Conservation (phyloP, 2,888 invertebrate species). For the Noctua janthe region DNA sequence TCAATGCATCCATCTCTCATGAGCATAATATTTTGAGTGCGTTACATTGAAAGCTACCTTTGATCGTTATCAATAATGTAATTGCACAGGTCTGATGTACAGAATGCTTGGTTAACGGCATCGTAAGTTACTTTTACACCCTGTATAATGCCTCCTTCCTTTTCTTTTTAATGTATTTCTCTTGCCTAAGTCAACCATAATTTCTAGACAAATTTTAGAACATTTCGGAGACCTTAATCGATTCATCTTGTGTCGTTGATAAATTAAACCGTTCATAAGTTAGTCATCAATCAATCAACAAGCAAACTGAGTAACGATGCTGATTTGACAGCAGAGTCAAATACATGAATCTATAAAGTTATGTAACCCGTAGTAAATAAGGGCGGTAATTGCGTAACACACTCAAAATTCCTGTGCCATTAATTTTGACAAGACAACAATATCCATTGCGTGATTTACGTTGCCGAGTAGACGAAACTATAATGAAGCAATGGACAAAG, state of each 20-base stretch:
- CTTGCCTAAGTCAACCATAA: too few species aligned
- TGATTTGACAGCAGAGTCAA: background rate
- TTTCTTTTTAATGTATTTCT: too few species aligned
- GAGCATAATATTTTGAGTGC: background rate
- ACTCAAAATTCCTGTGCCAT: background rate
- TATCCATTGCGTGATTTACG: background rate
- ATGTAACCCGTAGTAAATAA: background rate
- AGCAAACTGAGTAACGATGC: background rate
- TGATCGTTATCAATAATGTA: too few species aligned
- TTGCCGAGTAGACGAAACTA: background rate
- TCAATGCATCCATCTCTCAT: background rate
- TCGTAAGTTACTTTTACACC: background rate
- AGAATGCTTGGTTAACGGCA: background rate
- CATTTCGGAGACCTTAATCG: background rate
- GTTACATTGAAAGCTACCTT: background rate
- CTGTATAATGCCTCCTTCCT: too few species aligned
- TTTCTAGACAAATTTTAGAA: background rate
- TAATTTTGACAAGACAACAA: background rate
- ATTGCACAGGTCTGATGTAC: background rate
- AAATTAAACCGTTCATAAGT: slow-evolving; percentile 26
- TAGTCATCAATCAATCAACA: slow-evolving; percentile 26
- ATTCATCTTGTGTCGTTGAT: slow-evolving; percentile 15
- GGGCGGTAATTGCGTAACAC: background rate
- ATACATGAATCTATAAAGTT: background rate
- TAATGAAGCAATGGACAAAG: background rate